Conservation (phyloP, 2,113 vertebrate genomes). For the Ictalurus furcatus region DNA sequence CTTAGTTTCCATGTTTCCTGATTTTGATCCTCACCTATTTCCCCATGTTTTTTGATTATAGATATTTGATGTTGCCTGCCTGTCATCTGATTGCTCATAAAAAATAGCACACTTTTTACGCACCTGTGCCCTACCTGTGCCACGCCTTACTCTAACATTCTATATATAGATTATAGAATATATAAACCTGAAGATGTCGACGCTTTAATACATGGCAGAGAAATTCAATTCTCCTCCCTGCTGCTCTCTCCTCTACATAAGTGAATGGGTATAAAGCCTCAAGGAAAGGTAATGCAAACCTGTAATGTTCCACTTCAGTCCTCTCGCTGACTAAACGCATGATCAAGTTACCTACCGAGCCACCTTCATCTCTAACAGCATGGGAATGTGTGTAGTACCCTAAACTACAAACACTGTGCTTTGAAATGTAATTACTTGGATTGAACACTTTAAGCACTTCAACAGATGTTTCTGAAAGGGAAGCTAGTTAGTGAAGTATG, state of each 20-base stretch:
- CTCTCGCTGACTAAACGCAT: neutral
- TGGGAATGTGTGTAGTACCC: neutral
- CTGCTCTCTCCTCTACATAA: slow-evolving; percentile 8
- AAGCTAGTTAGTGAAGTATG: neutral
- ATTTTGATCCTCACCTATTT: neutral
- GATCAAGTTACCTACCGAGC: neutral
- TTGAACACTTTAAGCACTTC: neutral
- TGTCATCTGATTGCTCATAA: neutral
- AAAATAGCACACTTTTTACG: neutral
- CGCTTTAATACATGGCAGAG: neutral
- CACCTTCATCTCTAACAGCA: neutral
- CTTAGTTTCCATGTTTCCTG: neutral
- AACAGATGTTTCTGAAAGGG: neutral
- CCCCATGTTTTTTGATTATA: neutral
- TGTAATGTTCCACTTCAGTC: slow-evolving; percentile 2
- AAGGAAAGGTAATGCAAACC: slow-evolving; percentile 22
- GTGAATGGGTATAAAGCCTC: slow-evolving; percentile 7
- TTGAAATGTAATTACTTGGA: neutral
- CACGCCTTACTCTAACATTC: neutral
- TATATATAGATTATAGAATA: neutral
- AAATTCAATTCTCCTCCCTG: slow-evolving; percentile 23
- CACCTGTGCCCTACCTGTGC: neutral
- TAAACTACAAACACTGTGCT: neutral
- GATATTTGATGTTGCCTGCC: neutral
- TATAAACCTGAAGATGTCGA: neutral